Evolutionary conservation across 2,888 invertebrate species (phyloP).

Genomic region (Trichogramma evanescens): DNA sequence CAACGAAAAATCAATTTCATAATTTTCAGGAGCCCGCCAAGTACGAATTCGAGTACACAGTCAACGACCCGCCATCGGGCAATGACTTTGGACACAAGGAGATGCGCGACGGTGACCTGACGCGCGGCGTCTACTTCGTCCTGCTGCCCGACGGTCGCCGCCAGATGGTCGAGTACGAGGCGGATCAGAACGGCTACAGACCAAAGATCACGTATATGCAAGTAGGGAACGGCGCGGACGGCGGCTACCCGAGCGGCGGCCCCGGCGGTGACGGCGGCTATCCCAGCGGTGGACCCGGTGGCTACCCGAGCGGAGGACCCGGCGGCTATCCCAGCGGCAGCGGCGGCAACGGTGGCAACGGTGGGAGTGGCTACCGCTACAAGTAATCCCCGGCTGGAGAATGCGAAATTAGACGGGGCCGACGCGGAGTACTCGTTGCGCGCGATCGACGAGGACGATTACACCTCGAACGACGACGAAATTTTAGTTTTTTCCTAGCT

Average conservation of each 20-base stretch:
- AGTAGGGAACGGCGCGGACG: slow-evolving; percentile 30
- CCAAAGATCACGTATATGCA: slow-evolving; percentile 64
- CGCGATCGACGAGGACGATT: background rate
- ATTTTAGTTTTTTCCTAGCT: background rate
- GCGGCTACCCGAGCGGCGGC: background rate
- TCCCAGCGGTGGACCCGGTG: slow-evolving; percentile 8
- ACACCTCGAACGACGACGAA: background rate
- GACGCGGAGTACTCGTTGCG: too few relatives aligned
- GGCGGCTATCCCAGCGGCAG: slow-evolving; percentile 14
- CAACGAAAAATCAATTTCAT: background rate
- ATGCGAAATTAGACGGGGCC: too few relatives aligned
- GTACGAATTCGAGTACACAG: slow-evolving; percentile 48
- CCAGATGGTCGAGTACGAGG: slow-evolving; percentile 64
- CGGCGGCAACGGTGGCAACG: slow-evolving; percentile 16
- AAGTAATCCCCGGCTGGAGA: too few relatives aligned
- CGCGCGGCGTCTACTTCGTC: slow-evolving; percentile 45
- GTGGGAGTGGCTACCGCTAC: background rate
- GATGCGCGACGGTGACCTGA: slow-evolving; percentile 44
- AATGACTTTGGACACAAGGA: slow-evolving; percentile 47
- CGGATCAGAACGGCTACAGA: slow-evolving; percentile 62
- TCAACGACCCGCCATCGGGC: slow-evolving; percentile 42
- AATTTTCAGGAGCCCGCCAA: slow-evolving; percentile 42
- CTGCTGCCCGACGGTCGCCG: slow-evolving; percentile 45
- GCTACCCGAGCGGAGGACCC: background rate
- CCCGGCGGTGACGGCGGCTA: slow-evolving; percentile 3